Base-by-base conservation (phyloP, 1,140 invertebrate genomes). In the Camponotus vicinus region DNA sequence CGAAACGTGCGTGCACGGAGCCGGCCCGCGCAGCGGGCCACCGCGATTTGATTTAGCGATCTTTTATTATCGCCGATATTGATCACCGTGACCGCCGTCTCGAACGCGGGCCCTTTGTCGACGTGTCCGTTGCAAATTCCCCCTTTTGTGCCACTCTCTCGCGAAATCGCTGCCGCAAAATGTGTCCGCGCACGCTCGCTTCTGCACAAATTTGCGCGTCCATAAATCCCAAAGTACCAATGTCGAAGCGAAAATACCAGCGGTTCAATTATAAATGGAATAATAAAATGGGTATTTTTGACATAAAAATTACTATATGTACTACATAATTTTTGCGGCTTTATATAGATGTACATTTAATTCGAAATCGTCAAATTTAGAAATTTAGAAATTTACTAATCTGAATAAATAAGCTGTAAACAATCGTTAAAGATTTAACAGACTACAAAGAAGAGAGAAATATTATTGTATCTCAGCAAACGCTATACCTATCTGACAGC, bases 21-120 rank as follows among this genome's bases (percentile, higher is more conserved):
- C 42, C 80, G 64, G 63, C 59, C 32, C 57, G 66, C 49, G 49
- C 49, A 37, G 64, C 9, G n/a, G 42, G 78, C 66, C 84, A 71
- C 87, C 71, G 85, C 76, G 77, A 88, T 92, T 92, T 92, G 91
- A 92, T 92, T 91, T 92, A 91, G 88, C 86, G 88, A 91, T 89
- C 89, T 92, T 92, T 92, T 92, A 92, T 92, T 92, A 91, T 89
- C 86, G 67, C 71, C 91, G 90, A 92, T 92, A 92, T 91, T 91
- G 90, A 92, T 89, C 87, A 77, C 77, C 85, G 34, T 86, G n/a
- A 40, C 45, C 66, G 45, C 15, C 78, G 13, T 42, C 55, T 71
- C 13, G 27, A 18, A 42, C 64, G 78, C 78, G 78, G 55, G 8
- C n/a, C 79, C 34, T 83, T 73, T 63, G 69, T 75, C 69, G 79